These are phyloP conservation scores for Gastrophryne carolinensis DNA, from an alignment of 2,797 vertebrate species.

Conservation along the genomic window DNA sequence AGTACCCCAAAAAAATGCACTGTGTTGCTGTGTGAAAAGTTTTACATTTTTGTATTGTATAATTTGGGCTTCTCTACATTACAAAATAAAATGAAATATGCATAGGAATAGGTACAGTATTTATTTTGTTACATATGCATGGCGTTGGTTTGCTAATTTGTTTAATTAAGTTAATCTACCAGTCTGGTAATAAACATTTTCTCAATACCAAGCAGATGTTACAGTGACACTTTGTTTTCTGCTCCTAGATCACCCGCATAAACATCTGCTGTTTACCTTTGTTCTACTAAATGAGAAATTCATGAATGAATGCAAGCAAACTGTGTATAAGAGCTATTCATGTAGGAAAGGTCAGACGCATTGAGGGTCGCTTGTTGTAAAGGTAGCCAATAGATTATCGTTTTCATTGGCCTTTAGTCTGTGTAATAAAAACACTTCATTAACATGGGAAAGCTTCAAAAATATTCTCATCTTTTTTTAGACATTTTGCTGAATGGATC, in stretches of 20 bases:
- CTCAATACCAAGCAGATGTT: background rate
- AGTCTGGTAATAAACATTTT: slow-evolving; percentile 8
- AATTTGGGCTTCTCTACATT: background rate
- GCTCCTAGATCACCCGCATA: background rate
- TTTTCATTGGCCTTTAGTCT: no score
- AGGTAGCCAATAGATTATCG: no score
- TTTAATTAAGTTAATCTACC: background rate
- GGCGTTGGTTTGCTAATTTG: background rate
- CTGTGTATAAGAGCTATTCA: background rate
- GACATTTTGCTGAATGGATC: no score
- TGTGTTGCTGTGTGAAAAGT: no score
- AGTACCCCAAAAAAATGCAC: no score
- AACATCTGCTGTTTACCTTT: background rate
- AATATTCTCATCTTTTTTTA: no score
- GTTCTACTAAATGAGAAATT: background rate
- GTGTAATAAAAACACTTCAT: no score
- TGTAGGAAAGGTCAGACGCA: no score
- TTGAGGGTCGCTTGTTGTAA: no score
- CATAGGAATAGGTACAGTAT: background rate
- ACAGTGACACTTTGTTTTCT: background rate
- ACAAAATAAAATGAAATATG: background rate
- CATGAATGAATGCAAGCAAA: background rate
- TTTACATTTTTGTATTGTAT: no score
- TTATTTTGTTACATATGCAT: background rate
- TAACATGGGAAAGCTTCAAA: no score